Percentiles rank a stretch among this genome's conserved stretches.
phyloP scores from a whole-genome alignment of 1,140 invertebrate species.

The Pristionchus pacificus region DNA sequence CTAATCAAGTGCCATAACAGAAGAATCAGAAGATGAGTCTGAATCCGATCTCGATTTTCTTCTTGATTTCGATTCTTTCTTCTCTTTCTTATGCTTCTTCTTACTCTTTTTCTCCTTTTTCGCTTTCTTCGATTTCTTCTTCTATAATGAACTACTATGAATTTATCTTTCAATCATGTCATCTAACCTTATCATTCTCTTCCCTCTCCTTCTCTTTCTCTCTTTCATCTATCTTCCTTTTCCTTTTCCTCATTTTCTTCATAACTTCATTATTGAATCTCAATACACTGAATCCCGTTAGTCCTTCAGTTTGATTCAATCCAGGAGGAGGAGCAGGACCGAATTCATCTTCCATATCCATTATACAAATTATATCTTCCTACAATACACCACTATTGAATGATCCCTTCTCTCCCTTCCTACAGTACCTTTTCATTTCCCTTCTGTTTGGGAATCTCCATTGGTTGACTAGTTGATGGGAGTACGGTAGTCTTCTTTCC shows the following conservation, averaged over 20 bases:
- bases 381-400: slow-evolving; percentile 3
- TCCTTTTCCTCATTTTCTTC: slow-evolving; percentile 27
- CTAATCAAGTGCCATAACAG: neutral
- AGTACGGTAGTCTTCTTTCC: neutral
- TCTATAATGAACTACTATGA: slow-evolving; percentile 22
- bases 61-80: slow-evolving; percentile 31
- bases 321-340: slow-evolving; percentile 14
- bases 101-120: slow-evolving; percentile 15
- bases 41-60: slow-evolving; percentile 14
- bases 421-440: neutral
- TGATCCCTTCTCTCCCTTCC: slow-evolving; percentile 5
- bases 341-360: slow-evolving; percentile 29
- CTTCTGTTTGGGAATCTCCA: neutral
- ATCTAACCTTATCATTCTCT: slow-evolving; percentile 33
- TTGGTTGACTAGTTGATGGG: neutral
- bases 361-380: slow-evolving; percentile 17
- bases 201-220: slow-evolving; percentile 35
- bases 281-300: slow-evolving; percentile 16
- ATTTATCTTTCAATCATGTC: neutral
- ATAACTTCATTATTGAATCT: slow-evolving; percentile 9
- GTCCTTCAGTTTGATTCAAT: neutral
- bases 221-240: slow-evolving; percentile 27
- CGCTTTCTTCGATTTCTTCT: slow-evolving; percentile 26
- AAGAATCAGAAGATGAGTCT: neutral
- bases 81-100: slow-evolving; percentile 21